Evolutionary conservation across 2,888 invertebrate genomes (phyloP), one percentile per base, ranked within the genome.

Genomic region (Rhagonycha fulva): DNA sequence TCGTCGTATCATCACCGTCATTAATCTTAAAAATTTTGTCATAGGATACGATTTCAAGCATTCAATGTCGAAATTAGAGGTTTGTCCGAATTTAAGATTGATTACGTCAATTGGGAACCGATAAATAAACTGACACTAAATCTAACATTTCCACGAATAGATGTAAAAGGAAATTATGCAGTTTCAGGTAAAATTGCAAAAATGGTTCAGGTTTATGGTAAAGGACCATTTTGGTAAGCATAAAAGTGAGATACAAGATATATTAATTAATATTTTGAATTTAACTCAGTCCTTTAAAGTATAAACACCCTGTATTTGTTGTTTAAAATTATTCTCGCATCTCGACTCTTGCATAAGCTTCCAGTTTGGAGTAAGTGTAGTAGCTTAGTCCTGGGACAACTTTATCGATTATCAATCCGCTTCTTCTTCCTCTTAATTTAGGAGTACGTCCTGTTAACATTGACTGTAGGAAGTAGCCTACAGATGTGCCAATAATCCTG

Each of bases 161-260:
- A 84, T 77, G 85, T 87, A 9, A 85, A 83, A 47, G 88, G 88
- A 67, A 81, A 83, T n/a, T 88, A 88, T 73, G 82, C 85, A 70
- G 82, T 88, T 26, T 83, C 86, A 75, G 88, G 87, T 12, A 81
- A 84, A 62, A 83, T 88, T 32, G 87, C 86, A 4, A 84, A 85
- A 62, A 82, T 85, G 66, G 86, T 87, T 74, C 77, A 80, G 23
- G 82, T 88, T 67, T 85, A 83, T 76, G 88, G 88, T 14, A 83
- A 86, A 75, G 88, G 88, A 69, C 86, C 87, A 62, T 88, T 88
- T 80, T 86, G 86, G 88, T 87, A 84, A 84, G 83, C 77, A 66
- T 66, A 14, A 24, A 63, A 74, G 14, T 26, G 70, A 63, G 68
- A 19, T 68, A 30, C 62, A 67, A 72, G 60, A 14, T 30, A 28